Conservation (phyloP, 2,888 invertebrate genomes). For the Drosophila ochracea region DNA sequence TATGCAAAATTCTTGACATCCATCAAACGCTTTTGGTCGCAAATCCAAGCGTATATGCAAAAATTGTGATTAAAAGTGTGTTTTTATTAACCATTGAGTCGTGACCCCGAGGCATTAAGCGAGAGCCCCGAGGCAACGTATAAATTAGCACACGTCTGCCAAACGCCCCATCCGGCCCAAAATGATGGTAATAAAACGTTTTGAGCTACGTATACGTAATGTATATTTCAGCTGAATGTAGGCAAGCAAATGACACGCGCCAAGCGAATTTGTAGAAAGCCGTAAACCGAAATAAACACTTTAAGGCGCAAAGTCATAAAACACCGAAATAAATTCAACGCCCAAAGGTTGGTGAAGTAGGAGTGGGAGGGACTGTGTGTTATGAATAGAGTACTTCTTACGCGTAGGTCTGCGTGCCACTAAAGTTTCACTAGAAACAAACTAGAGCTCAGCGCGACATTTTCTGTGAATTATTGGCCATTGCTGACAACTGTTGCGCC, state of each 20-base stretch:
- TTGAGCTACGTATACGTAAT: constrained; percentile 50
- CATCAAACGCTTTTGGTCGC: constrained; percentile 22
- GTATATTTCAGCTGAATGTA: constrained; percentile 44
- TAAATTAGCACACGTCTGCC: constrained; percentile 64
- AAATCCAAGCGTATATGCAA: constrained; percentile 49
- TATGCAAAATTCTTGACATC: constrained; percentile 44
- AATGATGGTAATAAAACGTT: constrained; percentile 69
- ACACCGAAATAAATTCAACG: constrained; percentile 60
- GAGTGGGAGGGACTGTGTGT: background rate
- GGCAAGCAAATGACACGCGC: constrained; percentile 72
- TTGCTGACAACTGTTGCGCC: constrained; percentile 55
- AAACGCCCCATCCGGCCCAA: constrained; percentile 16
- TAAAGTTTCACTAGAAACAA: constrained; percentile 47
- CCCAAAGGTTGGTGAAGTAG: background rate
- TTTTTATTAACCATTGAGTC: constrained; percentile 70
- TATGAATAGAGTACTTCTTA: constrained; percentile 12
- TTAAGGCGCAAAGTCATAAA: constrained; percentile 76
- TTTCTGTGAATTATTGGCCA: constrained; percentile 41
- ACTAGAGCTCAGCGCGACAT: constrained; percentile 29
- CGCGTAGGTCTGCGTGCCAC: constrained; percentile 32
- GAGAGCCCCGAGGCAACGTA: constrained; percentile 44
- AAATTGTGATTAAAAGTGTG: constrained; percentile 74
- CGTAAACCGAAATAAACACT: constrained; percentile 79
- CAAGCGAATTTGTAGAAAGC: constrained; percentile 68
- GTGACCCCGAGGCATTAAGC: constrained; percentile 65